These are phyloP conservation scores for Dexiosoma caninum DNA, from an alignment of 2,888 invertebrate genomes.

Conservation along the genomic window DNA sequence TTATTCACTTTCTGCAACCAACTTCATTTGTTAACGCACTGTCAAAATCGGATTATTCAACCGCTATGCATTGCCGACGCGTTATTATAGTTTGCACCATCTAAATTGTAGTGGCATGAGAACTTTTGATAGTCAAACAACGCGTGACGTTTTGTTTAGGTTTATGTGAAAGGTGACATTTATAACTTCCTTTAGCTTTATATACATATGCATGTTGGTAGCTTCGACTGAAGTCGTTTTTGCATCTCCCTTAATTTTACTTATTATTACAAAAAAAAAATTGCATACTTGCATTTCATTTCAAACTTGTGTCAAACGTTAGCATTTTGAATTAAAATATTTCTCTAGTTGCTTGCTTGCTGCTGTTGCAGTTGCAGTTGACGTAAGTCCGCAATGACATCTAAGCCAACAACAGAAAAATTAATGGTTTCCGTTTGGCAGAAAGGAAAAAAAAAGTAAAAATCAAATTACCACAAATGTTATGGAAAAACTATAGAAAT, in stretches of 20 bases:
- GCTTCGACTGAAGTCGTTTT: neutral
- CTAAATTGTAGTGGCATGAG: too few species aligned
- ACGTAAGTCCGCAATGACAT: constrained; percentile 52
- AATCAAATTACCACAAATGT: constrained; percentile 34
- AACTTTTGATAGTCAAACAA: too few species aligned
- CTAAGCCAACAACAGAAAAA: constrained; percentile 50
- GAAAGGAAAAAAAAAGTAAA: constrained; percentile 14
- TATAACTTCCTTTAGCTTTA: neutral
- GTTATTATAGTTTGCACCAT: too few species aligned
- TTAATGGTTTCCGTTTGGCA: constrained; percentile 59
- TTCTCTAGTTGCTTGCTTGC: constrained; percentile 1
- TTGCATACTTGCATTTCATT: constrained; percentile 4
- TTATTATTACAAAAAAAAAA: neutral
- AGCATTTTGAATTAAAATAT: constrained; percentile 46
- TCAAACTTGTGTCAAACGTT: constrained; percentile 44
- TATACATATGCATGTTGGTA: neutral
- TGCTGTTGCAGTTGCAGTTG: constrained; percentile 6
- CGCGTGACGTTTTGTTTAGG: too few species aligned
- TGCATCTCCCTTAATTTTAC: neutral
- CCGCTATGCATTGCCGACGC: too few species aligned
- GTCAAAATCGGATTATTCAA: too few species aligned
- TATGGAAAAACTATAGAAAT: constrained; percentile 38
- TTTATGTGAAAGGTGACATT: too few species aligned
- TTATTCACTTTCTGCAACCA: too few species aligned
- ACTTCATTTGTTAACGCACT: too few species aligned